Evolutionary conservation across 2,797 vertebrate genomes (phyloP).

Genomic region (Syndactyla subalaris): DNA sequence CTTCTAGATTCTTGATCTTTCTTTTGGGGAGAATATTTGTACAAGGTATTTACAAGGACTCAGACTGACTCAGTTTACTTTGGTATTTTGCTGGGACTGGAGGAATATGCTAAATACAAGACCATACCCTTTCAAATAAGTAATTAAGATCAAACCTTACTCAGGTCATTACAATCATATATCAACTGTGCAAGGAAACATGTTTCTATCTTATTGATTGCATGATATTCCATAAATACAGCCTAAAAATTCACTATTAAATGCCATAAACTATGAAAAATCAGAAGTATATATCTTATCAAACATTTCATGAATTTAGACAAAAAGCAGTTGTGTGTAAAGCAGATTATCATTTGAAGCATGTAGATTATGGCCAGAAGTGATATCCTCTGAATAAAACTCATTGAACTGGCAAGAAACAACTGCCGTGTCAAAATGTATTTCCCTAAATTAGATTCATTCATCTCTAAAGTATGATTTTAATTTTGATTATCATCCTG

Average conservation of each 20-base stretch:
- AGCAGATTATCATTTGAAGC: conserved; percentile 66
- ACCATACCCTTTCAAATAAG: neutral
- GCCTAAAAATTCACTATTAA: neutral
- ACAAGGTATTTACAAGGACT: neutral
- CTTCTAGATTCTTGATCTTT: neutral
- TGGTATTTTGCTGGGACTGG: neutral
- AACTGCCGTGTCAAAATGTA: conserved; percentile 73
- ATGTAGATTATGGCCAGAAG: conserved; percentile 66
- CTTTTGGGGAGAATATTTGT: neutral
- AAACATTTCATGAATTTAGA: neutral
- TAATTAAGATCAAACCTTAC: neutral
- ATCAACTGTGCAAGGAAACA: neutral
- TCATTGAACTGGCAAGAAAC: conserved; percentile 76
- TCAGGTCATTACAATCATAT: neutral
- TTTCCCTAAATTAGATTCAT: conserved; percentile 55
- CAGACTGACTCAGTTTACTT: neutral
- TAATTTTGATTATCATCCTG: conserved; percentile 48
- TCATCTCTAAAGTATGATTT: conserved; percentile 54
- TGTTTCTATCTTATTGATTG: neutral
- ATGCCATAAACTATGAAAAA: neutral
- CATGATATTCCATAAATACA: neutral
- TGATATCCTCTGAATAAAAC: conserved; percentile 59
- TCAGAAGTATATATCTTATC: neutral
- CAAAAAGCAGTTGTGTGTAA: conserved; percentile 54
- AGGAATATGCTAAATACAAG: neutral